These are phyloP conservation scores for Condylostylus longicornis DNA, from an alignment of 1,140 invertebrate genomes.

Conservation along the genomic window DNA sequence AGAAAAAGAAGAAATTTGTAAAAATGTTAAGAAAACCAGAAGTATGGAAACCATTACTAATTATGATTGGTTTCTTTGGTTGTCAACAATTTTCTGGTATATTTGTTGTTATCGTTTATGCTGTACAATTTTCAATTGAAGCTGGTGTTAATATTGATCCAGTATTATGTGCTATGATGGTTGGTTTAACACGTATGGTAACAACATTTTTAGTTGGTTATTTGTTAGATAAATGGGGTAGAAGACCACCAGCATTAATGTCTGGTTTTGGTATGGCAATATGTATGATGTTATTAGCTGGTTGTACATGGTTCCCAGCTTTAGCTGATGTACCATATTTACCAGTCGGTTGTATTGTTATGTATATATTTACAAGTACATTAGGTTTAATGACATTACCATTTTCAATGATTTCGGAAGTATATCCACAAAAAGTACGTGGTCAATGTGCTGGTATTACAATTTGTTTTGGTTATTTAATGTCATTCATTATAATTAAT, in stretches of 20 bases:
- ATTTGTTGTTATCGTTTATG: conserved; percentile 62
- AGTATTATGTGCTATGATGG: conserved; percentile 39
- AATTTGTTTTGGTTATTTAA: conserved; percentile 48
- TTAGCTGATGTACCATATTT: conserved; percentile 16
- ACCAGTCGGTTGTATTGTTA: conserved; percentile 37
- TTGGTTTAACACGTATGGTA: conserved; percentile 39
- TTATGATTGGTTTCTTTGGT: conserved; percentile 52
- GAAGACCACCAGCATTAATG: conserved; percentile 39
- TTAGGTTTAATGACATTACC: conserved; percentile 48
- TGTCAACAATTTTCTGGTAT: conserved; percentile 66
- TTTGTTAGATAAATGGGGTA: conserved; percentile 39
- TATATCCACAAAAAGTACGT: conserved; percentile 49
- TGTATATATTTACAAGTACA: conserved; percentile 45
- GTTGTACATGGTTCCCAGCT: conserved; percentile 16
- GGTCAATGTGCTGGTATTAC: conserved; percentile 51
- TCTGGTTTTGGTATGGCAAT: conserved; percentile 46
- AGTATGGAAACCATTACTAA: conserved; percentile 45
- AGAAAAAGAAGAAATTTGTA: conserved; percentile 19
- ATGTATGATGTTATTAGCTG: conserved; percentile 40
- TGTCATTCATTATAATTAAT: conserved; percentile 59
- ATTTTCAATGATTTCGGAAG: conserved; percentile 61
- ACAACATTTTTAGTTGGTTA: conserved; percentile 38
- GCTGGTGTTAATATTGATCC: conserved; percentile 41
- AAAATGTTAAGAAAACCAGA: conserved; percentile 20
- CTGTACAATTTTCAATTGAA: conserved; percentile 44